These are phyloP conservation scores for Garrulus glandarius DNA, from an alignment of 2,797 vertebrate species.

Conservation along the genomic window DNA sequence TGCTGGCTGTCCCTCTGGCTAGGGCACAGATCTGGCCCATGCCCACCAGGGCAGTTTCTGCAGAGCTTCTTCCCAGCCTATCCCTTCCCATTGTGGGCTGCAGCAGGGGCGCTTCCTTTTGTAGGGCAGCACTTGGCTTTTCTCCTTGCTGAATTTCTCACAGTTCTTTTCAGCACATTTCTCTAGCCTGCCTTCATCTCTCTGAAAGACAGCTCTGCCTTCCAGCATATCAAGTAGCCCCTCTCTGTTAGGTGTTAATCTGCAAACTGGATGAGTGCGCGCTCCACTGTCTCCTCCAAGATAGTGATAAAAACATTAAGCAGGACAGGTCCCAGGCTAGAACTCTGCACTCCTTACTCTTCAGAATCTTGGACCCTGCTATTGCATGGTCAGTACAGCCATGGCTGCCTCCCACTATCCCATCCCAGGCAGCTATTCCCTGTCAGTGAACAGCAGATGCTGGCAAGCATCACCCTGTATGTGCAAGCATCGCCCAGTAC, in stretches of 20 bases:
- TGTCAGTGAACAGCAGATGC: background rate
- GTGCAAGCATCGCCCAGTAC: accelerated
- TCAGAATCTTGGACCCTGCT: background rate
- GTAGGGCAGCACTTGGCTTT: background rate
- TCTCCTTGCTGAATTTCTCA: background rate
- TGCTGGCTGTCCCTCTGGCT: background rate
- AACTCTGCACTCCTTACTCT: background rate
- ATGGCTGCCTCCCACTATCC: accelerated
- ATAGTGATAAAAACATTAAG: background rate
- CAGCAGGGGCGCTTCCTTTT: background rate
- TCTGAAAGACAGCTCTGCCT: background rate
- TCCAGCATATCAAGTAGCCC: background rate
- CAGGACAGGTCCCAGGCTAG: background rate
- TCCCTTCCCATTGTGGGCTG: background rate
- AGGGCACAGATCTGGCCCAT: background rate
- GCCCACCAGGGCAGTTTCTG: background rate
- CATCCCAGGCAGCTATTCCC: background rate
- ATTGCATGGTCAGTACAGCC: background rate
- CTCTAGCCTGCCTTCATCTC: background rate
- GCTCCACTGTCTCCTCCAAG: background rate
- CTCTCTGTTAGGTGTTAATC: background rate
- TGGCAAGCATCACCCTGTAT: accelerated
- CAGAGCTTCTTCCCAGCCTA: background rate
- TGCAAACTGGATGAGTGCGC: accelerated
- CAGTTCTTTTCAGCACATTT: background rate